A percentile compares a stretch with the other conserved stretches of the same genome.
Evolutionary conservation across 1,140 invertebrate genomes (phyloP).

Genomic region (Ceratosolen fusciceps): DNA sequence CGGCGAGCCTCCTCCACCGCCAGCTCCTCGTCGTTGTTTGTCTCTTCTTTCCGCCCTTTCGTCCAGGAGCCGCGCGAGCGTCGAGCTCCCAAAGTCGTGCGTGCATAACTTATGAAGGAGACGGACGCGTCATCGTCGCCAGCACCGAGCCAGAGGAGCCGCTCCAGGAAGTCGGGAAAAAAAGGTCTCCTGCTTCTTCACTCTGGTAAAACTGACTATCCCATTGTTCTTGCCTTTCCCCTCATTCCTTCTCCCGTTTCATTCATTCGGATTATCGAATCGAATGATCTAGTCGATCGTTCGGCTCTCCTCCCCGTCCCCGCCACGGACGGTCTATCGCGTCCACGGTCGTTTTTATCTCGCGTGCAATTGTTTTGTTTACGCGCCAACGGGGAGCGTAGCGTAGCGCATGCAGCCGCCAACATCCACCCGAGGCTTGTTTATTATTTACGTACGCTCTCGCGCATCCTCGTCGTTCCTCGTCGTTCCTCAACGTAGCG

Average conservation of each 20-base stretch:
- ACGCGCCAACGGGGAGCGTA: background rate
- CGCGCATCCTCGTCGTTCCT: background rate
- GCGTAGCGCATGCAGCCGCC: background rate
- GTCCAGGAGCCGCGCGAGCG: slow-evolving; percentile 16
- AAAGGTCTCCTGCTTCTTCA: too few species aligned
- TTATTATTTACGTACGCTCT: background rate
- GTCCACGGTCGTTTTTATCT: background rate
- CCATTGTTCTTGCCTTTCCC: background rate
- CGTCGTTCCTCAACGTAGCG: background rate
- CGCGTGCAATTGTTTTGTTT: background rate
- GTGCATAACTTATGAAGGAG: background rate
- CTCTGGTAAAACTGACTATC: background rate
- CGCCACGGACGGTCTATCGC: background rate
- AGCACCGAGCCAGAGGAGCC: background rate
- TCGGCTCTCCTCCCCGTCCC: background rate
- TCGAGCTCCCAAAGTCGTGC: background rate
- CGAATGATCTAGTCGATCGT: background rate
- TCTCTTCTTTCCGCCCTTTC: slow-evolving; percentile 30
- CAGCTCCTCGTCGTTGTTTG: background rate
- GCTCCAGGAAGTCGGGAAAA: background rate
- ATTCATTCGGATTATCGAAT: background rate
- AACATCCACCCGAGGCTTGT: background rate
- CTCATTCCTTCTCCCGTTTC: background rate
- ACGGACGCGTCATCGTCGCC: background rate
- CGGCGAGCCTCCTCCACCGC: slow-evolving; percentile 10